Base-by-base conservation (phyloP, 2,888 invertebrate species). In the Eledone cirrhosa region DNA sequence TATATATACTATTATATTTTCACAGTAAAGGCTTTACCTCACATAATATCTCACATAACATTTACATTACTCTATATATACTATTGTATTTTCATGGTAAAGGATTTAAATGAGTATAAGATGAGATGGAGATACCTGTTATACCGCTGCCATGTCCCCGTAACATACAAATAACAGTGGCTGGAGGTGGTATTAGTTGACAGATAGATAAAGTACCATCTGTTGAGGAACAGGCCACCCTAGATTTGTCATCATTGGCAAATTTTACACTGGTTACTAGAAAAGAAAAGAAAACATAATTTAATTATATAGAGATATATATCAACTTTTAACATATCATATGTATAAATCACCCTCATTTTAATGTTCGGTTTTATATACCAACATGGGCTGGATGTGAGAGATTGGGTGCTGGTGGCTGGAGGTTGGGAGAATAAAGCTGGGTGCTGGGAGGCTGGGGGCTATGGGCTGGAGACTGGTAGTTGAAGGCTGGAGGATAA, bases 131-230 rank as follows among this genome's bases (percentile, higher is more conserved):
- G 85, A 86, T 90, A 93, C 95, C 94, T 78, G 95, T 95, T 22
- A 96, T 94, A 19, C 94, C 94, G 86, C 93, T 93, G 24, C 93
- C 93, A 89, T 96, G 96, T 0, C 95, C 95, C 84, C 93, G 93
- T n/a, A 96, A 91, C 80, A 94, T 91, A 84, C 93, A 93, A 79
- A 94, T 92, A 79, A 96, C 94, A 80, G 93, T 93, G 0, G 95
- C 95, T 7, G 91, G 90, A 16, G 90, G 88, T 24, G 94, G 93
- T n/a, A 90, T 88, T 0, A 94, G 93, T 83, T 95, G 94, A 91
- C 95, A 96, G 80, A 96, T 94, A 1, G 95, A 95, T 77, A 96
- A 92, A 2, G 93, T 94, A 0, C 95, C 94, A 90, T 96, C 96
- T 83, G 94, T 91, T 0, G 95, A 96, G 14, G 94, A 94, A 88